A percentile compares a stretch with the other conserved stretches of the same genome.
These are phyloP conservation scores for Grammomys dolichurus DNA, from an alignment of 2,113 vertebrate species.

Conservation along the genomic window DNA sequence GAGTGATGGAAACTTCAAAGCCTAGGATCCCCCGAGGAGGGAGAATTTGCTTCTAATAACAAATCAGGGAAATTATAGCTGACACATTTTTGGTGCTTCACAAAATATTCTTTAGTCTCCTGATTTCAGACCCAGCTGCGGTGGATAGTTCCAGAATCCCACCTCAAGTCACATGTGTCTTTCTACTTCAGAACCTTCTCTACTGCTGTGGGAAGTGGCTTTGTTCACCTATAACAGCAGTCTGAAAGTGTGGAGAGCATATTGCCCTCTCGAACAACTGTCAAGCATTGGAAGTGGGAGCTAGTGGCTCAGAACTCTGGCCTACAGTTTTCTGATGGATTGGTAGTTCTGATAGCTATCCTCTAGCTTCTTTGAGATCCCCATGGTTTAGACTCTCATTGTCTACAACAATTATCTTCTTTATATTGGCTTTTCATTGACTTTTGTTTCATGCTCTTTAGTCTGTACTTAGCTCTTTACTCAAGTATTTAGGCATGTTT, in stretches of 20 bases:
- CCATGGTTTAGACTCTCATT: not conserved
- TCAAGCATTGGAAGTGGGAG: not conserved
- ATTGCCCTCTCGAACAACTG: not conserved
- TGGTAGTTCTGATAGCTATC: not conserved
- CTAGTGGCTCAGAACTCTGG: not conserved
- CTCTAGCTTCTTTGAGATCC: not conserved
- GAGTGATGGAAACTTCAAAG: slow-evolving; percentile 30
- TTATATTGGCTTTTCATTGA: slow-evolving; percentile 20
- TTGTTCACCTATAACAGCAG: not conserved
- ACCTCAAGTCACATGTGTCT: slow-evolving; percentile 18
- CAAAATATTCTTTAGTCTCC: not conserved
- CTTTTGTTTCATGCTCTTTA: not conserved
- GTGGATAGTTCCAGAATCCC: not conserved
- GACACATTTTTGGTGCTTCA: slow-evolving; percentile 42
- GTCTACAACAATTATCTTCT: not conserved
- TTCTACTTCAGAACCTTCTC: slow-evolving; percentile 28
- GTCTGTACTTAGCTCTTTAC: not conserved
- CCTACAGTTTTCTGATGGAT: not conserved
- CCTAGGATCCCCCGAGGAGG: not conserved
- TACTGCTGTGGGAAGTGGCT: not conserved
- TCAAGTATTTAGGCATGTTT: slow-evolving; percentile 38
- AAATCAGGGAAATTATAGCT: slow-evolving; percentile 50
- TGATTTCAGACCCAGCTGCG: slow-evolving; percentile 30
- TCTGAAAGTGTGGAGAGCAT: not conserved
- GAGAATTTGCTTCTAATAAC: slow-evolving; percentile 36